Base-by-base conservation (phyloP, 2,113 vertebrate genomes). In the Bagarius yarrelli region DNA sequence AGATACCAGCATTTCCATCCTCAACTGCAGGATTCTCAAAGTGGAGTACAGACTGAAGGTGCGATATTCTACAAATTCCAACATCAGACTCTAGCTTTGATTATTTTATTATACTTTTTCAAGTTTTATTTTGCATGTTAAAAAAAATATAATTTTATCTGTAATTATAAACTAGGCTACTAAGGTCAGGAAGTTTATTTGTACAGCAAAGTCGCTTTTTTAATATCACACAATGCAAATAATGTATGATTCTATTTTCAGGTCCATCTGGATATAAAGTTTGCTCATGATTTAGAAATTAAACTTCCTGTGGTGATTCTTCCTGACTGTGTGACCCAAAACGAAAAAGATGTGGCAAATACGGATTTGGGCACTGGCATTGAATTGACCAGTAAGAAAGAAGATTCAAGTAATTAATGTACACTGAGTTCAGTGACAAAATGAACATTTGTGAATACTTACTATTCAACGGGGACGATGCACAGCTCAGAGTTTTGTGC, bases 31-130 rank as follows among this genome's bases (percentile, higher is more conserved):
- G 0, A 87, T 86, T 70, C 85, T 93, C 60, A 91, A 87, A 83
- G 87, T 27, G 16, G 91, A 94, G 81, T 79, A 93, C 89, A 90
- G 87, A 83, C 87, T 92, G 11, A 88, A 84, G 89, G 93, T 93
- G 76, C 79, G 90, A 27, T 63, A 23, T n/a, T n/a, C 19, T 34
- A 55, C 5, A 55, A 30, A 73, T 55, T 73, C 25, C 19, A 12
- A 53, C 5, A 18, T 50, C 14, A 5, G 25, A 3, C 9, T 25
- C 8, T 25, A 25, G 5, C 2, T 16, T 50, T 23, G n/a, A 50
- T 2, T 8, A 16, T 70, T 50, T 40, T 40, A 40, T 6, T 4
- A 40, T 2, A 4, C 4, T 50, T 50, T 50, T 50, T 50, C 16
- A 53, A 18, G 11, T 53, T 53, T 9, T 34, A 63, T 63, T 34